phyloP scores from a whole-genome alignment of 2,888 invertebrate species.

The Eudasyphora cyanicolor region DNA sequence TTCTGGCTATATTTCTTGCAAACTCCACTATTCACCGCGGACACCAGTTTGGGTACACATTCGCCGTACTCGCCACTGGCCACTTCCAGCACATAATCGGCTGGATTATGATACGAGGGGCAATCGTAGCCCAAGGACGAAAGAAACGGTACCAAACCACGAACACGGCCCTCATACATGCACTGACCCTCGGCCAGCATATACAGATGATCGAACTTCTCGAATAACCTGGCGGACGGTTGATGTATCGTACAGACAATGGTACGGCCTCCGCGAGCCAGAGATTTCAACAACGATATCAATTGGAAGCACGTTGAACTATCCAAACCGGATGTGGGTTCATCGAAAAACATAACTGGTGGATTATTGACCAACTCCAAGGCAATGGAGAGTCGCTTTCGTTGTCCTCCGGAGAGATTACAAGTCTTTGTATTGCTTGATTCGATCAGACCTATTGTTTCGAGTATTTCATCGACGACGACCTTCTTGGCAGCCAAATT shows the following conservation, averaged over 20 bases:
- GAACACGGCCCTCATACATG: slow-evolving; percentile 93
- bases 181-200: slow-evolving; percentile 95
- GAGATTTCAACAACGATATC: slow-evolving; percentile 91
- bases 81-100: slow-evolving; percentile 98
- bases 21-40: slow-evolving; percentile 90
- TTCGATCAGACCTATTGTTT: slow-evolving; percentile 90
- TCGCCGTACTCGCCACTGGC: slow-evolving; percentile 97
- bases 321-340: slow-evolving; percentile 95
- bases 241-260: slow-evolving; percentile 98
- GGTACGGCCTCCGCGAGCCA: slow-evolving; percentile 93
- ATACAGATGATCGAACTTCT: slow-evolving; percentile 97
- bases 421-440: slow-evolving; percentile 89
- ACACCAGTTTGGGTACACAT: slow-evolving; percentile 90
- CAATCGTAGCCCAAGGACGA: slow-evolving; percentile 92
- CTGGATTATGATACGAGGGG: slow-evolving; percentile 97
- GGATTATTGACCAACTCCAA: slow-evolving; percentile 97
- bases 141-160: slow-evolving; percentile 92
- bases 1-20: slow-evolving; percentile 83
- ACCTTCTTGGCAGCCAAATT: slow-evolving; percentile 87
- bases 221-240: slow-evolving; percentile 96
- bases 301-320: slow-evolving; percentile 97
- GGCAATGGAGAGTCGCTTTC: slow-evolving; percentile 94
- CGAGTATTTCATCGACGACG: slow-evolving; percentile 92
- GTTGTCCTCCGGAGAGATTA: slow-evolving; percentile 93
- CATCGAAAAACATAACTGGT: slow-evolving; percentile 98